A percentile compares a stretch with the other conserved stretches of the same genome.
phyloP scores from a whole-genome alignment of 2,797 vertebrate genomes.

The Melanotaenia parkinsoni region DNA sequence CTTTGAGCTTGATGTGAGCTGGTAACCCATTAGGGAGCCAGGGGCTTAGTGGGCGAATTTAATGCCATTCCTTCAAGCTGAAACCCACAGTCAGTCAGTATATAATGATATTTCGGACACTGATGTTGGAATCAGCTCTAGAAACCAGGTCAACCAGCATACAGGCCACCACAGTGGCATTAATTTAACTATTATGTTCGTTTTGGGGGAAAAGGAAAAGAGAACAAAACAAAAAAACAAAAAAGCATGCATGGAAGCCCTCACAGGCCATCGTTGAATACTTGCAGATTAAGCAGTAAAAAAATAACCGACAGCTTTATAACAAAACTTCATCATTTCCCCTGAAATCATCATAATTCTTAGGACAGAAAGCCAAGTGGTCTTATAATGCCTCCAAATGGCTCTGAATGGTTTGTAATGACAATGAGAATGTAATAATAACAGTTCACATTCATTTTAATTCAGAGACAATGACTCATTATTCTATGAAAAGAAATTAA shows the following conservation, averaged over 20 bases:
- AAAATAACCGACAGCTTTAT: slow-evolving; percentile 35
- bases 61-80: slow-evolving; percentile 51
- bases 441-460: slow-evolving; percentile 65
- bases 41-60: slow-evolving; percentile 54
- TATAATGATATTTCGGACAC: slow-evolving; percentile 27
- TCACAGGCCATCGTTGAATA: slow-evolving; percentile 29
- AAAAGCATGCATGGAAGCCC: background rate
- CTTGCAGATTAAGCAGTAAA: slow-evolving; percentile 41
- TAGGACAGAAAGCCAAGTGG: slow-evolving; percentile 53
- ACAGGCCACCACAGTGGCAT: slow-evolving; percentile 22
- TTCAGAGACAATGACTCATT: slow-evolving; percentile 73
- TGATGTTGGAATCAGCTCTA: slow-evolving; percentile 27
- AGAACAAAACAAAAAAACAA: background rate
- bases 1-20: slow-evolving; percentile 52
- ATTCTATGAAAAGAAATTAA: slow-evolving; percentile 72
- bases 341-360: slow-evolving; percentile 57
- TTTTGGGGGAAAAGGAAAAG: slow-evolving; percentile 1
- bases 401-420: slow-evolving; percentile 64
- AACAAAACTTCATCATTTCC: slow-evolving; percentile 61
- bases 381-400: slow-evolving; percentile 56
- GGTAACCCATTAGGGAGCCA: slow-evolving; percentile 56
- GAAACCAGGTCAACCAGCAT: slow-evolving; percentile 58
- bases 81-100: slow-evolving; percentile 30
- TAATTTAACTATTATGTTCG: slow-evolving; percentile 57
- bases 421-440: slow-evolving; percentile 69